Evolutionary conservation across 2,888 invertebrate species (phyloP).

Genomic region (Cheilosia scutellata): DNA sequence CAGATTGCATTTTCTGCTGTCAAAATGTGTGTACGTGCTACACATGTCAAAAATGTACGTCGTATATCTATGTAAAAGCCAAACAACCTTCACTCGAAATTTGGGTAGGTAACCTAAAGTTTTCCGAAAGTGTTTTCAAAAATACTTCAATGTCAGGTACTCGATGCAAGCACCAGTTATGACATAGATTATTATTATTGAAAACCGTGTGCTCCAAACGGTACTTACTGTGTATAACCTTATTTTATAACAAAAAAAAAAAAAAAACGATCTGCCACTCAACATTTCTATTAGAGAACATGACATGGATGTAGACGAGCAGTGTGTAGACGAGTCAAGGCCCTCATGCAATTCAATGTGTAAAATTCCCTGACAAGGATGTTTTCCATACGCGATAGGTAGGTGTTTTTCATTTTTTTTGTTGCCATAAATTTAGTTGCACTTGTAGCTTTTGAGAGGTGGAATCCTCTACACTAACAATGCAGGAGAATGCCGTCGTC

Average conservation of each 20-base stretch:
- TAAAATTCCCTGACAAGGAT: conserved; percentile 30
- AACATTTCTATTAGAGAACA: conserved; percentile 44
- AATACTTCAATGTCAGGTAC: conserved; percentile 10
- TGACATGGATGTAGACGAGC: conserved; percentile 55
- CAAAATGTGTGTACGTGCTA: too few species aligned
- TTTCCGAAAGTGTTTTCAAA: not conserved
- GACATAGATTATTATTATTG: conserved; percentile 25
- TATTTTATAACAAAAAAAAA: conserved; percentile 4
- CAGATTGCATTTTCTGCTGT: too few species aligned
- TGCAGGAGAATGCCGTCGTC: conserved; percentile 2
- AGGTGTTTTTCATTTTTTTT: conserved; percentile 10
- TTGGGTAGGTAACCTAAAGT: not conserved
- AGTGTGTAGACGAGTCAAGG: conserved; percentile 52
- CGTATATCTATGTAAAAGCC: not conserved
- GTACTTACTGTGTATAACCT: not conserved
- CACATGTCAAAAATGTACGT: not conserved
- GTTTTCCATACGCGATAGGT: not conserved
- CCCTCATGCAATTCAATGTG: conserved; percentile 30
- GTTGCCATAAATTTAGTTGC: conserved; percentile 23
- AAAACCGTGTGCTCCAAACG: not conserved
- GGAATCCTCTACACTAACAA: conserved; percentile 33
- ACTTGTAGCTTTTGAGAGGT: conserved; percentile 25
- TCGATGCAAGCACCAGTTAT: conserved; percentile 15
- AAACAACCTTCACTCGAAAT: not conserved
- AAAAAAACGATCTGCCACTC: conserved; percentile 30